Base-by-base conservation (phyloP, 2,113 vertebrate species). In the Nothoprocta perdicaria region DNA sequence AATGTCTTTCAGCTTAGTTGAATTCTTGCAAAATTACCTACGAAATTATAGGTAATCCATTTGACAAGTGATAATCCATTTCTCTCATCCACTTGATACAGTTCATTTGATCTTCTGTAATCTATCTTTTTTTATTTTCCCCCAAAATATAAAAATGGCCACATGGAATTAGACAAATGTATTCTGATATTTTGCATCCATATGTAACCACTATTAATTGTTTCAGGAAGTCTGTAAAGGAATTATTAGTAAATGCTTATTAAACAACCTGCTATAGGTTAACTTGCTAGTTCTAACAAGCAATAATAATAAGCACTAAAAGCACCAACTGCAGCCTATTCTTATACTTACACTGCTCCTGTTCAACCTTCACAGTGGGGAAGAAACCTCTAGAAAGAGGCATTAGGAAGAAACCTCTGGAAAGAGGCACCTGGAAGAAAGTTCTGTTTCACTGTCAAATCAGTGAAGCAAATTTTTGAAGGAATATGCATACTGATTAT, bases 1-100 rank as follows among this genome's bases (percentile, higher is more conserved):
- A 43, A 23, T 61, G 40, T 40, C 35, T 86, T 78, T 68, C 62
- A 65, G 12, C 10, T 90, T 84, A 33, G 52, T 83, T 92, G 38
- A 71, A 65, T 86, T 95, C 17, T 80, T 52, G 35, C 24, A 45
- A 81, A 91, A 81, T 45, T 80, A 68, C 13, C n/a, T 58, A 14
- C 48, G 61, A 68, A 90, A 31, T 79, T 35, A 52, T 18, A 61
- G 19, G 24, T 43, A 68, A 22, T 29, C 11, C 17, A 53, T 48
- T 24, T 48, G 21, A 17, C 7, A 92, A 82, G 23, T 35, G 8
- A 48, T 21, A 48, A 48, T 23, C 48, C 27, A 41, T 68, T 83
- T 92, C 57, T 80, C 35, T 43, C 46, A 27, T 38, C 53, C 4
- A 17, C 13, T 76, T 88, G 7, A 60, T 88, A 14, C 10, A 68